Evolutionary conservation across 2,888 invertebrate species (phyloP).

Genomic region (Ethmia dodecea): DNA sequence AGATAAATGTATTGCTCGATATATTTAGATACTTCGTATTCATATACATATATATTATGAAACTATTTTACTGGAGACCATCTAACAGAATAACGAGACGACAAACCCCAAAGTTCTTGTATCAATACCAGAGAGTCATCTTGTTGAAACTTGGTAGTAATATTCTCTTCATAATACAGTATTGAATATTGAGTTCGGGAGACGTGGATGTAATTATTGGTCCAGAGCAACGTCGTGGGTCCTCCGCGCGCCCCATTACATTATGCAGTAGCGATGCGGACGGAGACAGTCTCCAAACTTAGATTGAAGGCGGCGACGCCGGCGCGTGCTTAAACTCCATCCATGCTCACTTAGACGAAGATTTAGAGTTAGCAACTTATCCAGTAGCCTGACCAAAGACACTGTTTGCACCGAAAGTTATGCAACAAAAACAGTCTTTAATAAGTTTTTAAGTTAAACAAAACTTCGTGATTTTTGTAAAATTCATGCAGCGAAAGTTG

Average conservation of each 20-base stretch:
- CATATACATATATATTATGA: no score
- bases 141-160: no score
- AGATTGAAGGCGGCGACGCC: conserved; percentile 71
- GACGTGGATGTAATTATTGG: conserved; percentile 57
- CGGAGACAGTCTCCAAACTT: conserved; percentile 63
- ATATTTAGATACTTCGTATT: no score
- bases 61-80: no score
- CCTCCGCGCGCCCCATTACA: conserved; percentile 58
- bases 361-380: conserved; percentile 62
- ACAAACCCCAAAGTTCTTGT: no score
- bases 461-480: no score
- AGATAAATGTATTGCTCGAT: conserved; percentile 70
- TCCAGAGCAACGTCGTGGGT: conserved; percentile 49
- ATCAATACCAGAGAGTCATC: no score
- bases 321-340: conserved; percentile 69
- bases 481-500: no score
- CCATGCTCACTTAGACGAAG: conserved; percentile 56
- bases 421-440: background rate
- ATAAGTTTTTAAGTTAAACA: no score
- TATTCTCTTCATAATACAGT: conserved; percentile 24
- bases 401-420: background rate
- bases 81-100: no score
- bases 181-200: conserved; percentile 31
- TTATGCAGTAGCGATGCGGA: conserved; percentile 61
- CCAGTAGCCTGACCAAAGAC: conserved; percentile 1